phyloP scores from a whole-genome alignment of 2,797 vertebrate species.

The Rhinatrema bivittatum region DNA sequence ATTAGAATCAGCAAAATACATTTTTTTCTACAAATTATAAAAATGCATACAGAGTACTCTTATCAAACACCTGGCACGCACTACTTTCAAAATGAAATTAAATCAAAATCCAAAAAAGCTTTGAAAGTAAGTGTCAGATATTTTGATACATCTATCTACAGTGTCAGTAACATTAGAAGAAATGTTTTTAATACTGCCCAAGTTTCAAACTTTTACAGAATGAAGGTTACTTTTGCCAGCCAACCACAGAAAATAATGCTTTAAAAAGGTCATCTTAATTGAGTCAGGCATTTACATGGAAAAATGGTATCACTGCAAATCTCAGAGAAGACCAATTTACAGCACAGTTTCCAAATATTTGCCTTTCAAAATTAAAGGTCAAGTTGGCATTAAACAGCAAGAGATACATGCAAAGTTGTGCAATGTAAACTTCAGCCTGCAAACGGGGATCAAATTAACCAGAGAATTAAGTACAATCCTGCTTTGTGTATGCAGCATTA shows the following conservation, averaged over 20 bases:
- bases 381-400: conserved; percentile 20
- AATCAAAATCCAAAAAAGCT: too few species aligned
- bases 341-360: conserved; percentile 10
- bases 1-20: too few species aligned
- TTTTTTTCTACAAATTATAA: too few species aligned
- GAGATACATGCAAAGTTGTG: not conserved
- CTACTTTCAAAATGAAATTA: too few species aligned
- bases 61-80: too few species aligned
- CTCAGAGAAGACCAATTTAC: conserved; percentile 7
- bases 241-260: not conserved
- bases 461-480: conserved; percentile 12
- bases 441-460: conserved; percentile 20
- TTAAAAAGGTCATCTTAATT: conserved; percentile 3
- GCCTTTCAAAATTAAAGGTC: conserved; percentile 18
- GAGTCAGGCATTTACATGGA: conserved; percentile 5
- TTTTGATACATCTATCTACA: too few species aligned
- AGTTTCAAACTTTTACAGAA: conserved; percentile 4
- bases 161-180: too few species aligned
- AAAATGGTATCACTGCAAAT: not conserved
- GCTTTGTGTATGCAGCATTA: conserved; percentile 19
- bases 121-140: too few species aligned
- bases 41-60: too few species aligned
- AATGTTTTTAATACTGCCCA: not conserved
- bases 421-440: conserved; percentile 2
- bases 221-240: not conserved